Conservation (phyloP, 2,888 invertebrate genomes). For the Caenorhabditis uteleia region DNA sequence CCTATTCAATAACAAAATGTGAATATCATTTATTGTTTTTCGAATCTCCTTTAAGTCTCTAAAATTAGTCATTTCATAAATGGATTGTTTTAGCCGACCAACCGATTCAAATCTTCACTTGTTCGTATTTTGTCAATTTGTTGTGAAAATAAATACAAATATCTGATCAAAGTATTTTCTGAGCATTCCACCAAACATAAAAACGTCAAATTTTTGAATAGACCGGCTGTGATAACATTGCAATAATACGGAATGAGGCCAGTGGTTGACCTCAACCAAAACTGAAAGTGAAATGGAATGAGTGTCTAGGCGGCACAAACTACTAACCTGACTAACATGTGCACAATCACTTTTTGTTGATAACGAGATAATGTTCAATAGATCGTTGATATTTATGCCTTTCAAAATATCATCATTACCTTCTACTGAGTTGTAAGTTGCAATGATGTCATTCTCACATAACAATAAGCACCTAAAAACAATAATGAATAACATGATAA, state of each 20-base stretch:
- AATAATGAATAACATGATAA: neutral
- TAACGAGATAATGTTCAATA: conserved; percentile 15
- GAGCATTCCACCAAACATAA: conserved; percentile 30
- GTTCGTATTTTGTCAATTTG: conserved; percentile 32
- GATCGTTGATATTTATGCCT: conserved; percentile 22
- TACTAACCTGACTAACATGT: conserved; percentile 27
- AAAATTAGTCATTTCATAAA: conserved; percentile 5
- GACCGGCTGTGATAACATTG: conserved; percentile 19
- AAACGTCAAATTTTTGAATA: conserved; percentile 25
- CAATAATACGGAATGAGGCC: conserved; percentile 38
- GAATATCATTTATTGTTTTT: conserved; percentile 24
- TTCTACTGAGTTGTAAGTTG: conserved; percentile 28
- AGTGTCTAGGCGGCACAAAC: too few species aligned
- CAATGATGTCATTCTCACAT: conserved; percentile 23
- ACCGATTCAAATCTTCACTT: conserved; percentile 30
- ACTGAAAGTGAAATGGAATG: conserved; percentile 20
- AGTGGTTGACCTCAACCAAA: conserved; percentile 26
- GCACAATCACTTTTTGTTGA: conserved; percentile 12
- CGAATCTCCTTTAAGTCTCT: conserved; percentile 38
- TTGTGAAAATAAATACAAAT: conserved; percentile 29
- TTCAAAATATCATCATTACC: conserved; percentile 17
- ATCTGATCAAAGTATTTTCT: conserved; percentile 33
- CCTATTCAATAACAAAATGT: conserved; percentile 14
- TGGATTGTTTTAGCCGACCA: neutral
- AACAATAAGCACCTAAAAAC: conserved; percentile 19